Evolutionary conservation across 2,113 vertebrate genomes (phyloP).

Genomic region (Syngnathus floridae): DNA sequence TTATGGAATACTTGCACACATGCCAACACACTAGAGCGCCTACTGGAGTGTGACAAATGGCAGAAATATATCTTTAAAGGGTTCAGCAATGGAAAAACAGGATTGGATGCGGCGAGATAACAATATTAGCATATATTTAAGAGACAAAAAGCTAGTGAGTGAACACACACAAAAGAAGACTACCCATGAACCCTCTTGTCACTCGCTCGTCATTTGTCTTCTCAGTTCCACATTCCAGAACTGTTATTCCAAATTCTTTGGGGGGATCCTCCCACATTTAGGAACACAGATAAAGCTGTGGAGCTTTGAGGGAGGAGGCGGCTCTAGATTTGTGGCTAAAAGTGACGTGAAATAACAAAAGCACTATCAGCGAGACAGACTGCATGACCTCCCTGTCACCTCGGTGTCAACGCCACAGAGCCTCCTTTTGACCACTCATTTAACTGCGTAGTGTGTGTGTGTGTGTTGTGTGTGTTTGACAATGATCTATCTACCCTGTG

Average conservation of each 20-base stretch:
- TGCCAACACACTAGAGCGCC: conserved; percentile 15
- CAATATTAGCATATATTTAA: conserved; percentile 57
- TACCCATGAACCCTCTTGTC: conserved; percentile 36
- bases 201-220: conserved; percentile 31
- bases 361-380: conserved; percentile 12
- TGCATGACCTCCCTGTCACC: conserved; percentile 25
- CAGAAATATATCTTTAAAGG: conserved; percentile 7
- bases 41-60: conserved; percentile 16
- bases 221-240: conserved; percentile 24
- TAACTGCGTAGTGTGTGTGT: conserved; percentile 49
- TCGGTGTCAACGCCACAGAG: conserved; percentile 37
- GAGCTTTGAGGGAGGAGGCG: neutral
- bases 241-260: conserved; percentile 10
- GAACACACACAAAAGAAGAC: conserved; percentile 15
- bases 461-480: conserved; percentile 26
- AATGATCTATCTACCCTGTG: conserved; percentile 46
- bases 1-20: neutral
- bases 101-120: conserved; percentile 52
- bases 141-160: conserved; percentile 32
- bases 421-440: conserved; percentile 43
- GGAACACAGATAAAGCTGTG: conserved; percentile 21
- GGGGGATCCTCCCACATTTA: conserved; percentile 17
- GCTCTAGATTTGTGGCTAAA: conserved; percentile 13
- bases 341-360: conserved; percentile 33
- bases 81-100: conserved; percentile 40